These are phyloP conservation scores for Coilia nasus DNA, from an alignment of 2,797 vertebrate species.

Conservation along the genomic window DNA sequence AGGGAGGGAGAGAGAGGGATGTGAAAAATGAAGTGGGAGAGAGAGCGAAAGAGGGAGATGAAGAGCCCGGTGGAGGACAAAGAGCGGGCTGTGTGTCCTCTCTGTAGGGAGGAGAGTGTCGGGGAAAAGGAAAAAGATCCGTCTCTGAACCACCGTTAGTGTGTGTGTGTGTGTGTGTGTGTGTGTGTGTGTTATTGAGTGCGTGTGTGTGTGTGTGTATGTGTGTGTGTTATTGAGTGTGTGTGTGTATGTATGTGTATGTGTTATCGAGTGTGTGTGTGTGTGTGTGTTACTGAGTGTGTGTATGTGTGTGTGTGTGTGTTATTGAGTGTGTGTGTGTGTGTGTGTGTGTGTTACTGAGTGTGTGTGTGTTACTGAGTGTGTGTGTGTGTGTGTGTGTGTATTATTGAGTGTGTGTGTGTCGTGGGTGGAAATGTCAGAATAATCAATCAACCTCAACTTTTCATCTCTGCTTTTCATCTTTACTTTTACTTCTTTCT, in stretches of 20 bases:
- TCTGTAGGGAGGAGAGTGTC: conserved; percentile 6
- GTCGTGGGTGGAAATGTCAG: conserved; percentile 19
- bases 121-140: neutral
- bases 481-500: neutral
- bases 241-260: neutral
- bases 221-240: neutral
- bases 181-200: neutral
- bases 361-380: neutral
- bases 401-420: neutral
- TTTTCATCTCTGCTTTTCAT: conserved; percentile 9
- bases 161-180: no score
- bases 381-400: no score
- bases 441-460: conserved; percentile 22
- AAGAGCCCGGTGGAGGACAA: neutral
- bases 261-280: no score
- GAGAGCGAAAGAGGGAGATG: no score
- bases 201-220: neutral
- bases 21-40: no score
- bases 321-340: no score
- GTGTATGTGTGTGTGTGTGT: neutral
- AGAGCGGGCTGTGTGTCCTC: neutral
- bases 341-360: no score
- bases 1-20: neutral
- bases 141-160: no score
- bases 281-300: neutral